Conservation (phyloP, 2,888 invertebrate species). For the Molorchus minor region DNA sequence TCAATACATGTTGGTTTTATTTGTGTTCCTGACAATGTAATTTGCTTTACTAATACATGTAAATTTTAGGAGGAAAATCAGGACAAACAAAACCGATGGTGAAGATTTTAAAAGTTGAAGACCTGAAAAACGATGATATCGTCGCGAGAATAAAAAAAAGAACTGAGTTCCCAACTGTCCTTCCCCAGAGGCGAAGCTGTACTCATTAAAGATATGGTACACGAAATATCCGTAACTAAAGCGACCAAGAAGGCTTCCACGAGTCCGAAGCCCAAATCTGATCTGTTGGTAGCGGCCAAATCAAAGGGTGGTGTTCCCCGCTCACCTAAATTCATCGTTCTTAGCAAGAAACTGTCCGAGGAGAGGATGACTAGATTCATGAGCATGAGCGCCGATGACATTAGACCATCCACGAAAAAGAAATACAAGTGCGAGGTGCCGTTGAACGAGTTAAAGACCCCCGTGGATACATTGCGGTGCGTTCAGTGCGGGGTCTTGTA, state of each 20-base stretch:
- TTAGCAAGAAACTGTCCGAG: conserved; percentile 21
- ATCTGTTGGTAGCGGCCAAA: neutral
- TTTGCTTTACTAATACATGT: neutral
- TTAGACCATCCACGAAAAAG: conserved; percentile 42
- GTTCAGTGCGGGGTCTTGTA: conserved; percentile 52
- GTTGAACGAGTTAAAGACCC: conserved; percentile 46
- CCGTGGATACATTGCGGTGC: conserved; percentile 56
- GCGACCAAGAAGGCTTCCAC: conserved; percentile 6
- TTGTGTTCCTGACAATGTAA: no score
- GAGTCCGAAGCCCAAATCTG: conserved; percentile 15
- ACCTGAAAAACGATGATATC: conserved; percentile 47
- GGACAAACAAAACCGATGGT: conserved; percentile 38
- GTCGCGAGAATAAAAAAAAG: conserved; percentile 48
- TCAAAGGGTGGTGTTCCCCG: neutral
- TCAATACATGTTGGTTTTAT: no score
- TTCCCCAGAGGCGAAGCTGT: conserved; percentile 27
- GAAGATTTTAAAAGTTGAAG: conserved; percentile 51
- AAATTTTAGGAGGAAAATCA: conserved; percentile 28
- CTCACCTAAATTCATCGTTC: conserved; percentile 17
- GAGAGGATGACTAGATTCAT: conserved; percentile 53
- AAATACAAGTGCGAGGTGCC: conserved; percentile 46
- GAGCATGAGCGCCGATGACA: conserved; percentile 51
- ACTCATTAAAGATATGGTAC: neutral
- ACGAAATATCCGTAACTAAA: conserved; percentile 12
- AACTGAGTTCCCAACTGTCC: conserved; percentile 40